Base-by-base conservation (phyloP, 2,797 vertebrate genomes). In the Chelonia mydas region DNA sequence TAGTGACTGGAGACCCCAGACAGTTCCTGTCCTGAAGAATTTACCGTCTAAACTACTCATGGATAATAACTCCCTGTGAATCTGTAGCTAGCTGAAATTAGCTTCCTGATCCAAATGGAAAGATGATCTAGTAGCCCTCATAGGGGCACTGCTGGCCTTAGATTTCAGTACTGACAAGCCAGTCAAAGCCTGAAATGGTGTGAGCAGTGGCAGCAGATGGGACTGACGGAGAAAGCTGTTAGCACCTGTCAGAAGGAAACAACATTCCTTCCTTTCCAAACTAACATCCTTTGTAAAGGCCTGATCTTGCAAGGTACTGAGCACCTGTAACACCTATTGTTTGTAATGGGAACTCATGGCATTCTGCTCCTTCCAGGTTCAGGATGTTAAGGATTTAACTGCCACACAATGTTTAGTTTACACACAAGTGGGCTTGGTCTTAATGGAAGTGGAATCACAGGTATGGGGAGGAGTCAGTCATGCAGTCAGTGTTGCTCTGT, bases 1-100 rank as follows among this genome's bases (percentile, higher is more conserved):
- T 84, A 85, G 76, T 76, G 77, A 33, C 49, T 84, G 90, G 89
- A 97, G 90, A 91, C 92, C 88, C 92, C 88, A 95, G 84, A 68
- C 81, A 76, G 45, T 47, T 33, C 55, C 83, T 97, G 84, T 92
- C 86, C 87, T 87, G 82, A 90, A 65, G 84, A 95, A 91, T 95
- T 97, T 95, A 82, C 90, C 85, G 59, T 90, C 49, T 41, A 55
- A 97, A 96, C 94, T 95, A 91, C 0, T 0, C 4, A 61, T 37
- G 93, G 91, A 93, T 95, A 95, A 84, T 27, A 86, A 76, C 41
- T 81, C 0, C 0, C 28, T n/a, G 33, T 74, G 77, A 74, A 45
- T 82, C 94, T 90, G 57, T 90, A 54, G 80, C 83, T 89, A 90
- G 50, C 83, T 93, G 61, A 91, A 93, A 94, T 84, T 74, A 57